Evolutionary conservation across 2,797 vertebrate species (phyloP).

Genomic region (Pelodytes ibericus): DNA sequence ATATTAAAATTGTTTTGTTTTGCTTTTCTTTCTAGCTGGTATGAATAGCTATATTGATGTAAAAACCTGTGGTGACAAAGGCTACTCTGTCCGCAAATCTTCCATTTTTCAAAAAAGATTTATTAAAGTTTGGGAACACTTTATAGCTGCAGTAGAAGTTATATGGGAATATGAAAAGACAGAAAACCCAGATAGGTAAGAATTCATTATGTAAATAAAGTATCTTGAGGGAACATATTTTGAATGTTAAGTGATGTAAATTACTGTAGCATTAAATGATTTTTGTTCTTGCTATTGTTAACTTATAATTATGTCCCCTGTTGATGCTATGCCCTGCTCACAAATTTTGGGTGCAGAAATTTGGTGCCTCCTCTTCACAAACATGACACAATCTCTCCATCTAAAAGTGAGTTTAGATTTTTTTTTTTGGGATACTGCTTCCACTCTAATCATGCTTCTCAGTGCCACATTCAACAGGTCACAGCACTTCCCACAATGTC

Average conservation of each 20-base stretch:
- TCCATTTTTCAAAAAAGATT: conserved; percentile 70
- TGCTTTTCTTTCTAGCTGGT: conserved; percentile 72
- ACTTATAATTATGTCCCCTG: too few relatives aligned
- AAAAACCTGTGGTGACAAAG: conserved; percentile 72
- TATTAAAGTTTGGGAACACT: conserved; percentile 85
- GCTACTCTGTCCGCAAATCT: conserved; percentile 64
- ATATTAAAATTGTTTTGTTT: neutral
- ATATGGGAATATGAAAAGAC: conserved; percentile 86
- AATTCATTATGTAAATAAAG: neutral
- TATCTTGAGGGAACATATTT: too few relatives aligned
- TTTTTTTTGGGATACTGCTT: too few relatives aligned
- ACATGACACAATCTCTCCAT: too few relatives aligned
- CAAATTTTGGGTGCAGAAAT: too few relatives aligned
- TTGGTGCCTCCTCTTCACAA: too few relatives aligned
- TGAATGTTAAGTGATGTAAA: neutral
- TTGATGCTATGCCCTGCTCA: too few relatives aligned
- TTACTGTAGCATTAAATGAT: neutral
- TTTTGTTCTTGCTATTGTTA: too few relatives aligned
- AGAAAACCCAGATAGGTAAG: conserved; percentile 81
- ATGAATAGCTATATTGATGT: conserved; percentile 84
- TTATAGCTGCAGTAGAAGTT: conserved; percentile 90
- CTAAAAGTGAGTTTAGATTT: too few relatives aligned
- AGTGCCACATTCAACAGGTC: too few relatives aligned
- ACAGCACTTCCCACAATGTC: too few relatives aligned
- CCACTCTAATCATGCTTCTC: too few relatives aligned